Base-by-base conservation (phyloP, 2,888 invertebrate species). In the Ypsolopha scabrella region DNA sequence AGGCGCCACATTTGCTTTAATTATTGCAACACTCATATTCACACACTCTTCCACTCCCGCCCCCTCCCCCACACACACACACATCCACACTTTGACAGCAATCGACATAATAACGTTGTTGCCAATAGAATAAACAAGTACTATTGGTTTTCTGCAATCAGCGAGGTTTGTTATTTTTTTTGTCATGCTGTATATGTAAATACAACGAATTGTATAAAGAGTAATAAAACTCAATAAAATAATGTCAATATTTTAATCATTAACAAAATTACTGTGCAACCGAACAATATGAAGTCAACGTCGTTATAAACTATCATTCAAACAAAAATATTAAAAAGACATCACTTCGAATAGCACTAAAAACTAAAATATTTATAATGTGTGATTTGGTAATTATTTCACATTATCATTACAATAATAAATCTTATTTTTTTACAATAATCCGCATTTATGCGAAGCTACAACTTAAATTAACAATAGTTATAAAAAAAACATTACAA, bases 291-390 rank as follows among this genome's bases (percentile, higher is more conserved):
- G 68, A 65, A 67, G 59, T 71, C 78, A 82, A 86, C 83, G 63
- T 74, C 70, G 69, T 75, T 68, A 82, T 86, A 86, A 80, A 86
- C 75, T 86, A 79, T 80, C 63, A 77, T 75, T 76, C 70, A 76
- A 85, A 82, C 80, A 85, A 76, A 79, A 78, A 80, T 75, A 70
- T 67, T 56, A 73, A 68, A 68, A 64, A 63, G 66, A 66, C 63
- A 73, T 72, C 70, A 75, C 67, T 66, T 61, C 52, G 55, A 58
- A 53, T 36, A 61, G 60, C 58, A 56, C 55, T 54, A 54, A 60
- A 52, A 49, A 55, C 41, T 50, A 45, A 54, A 51, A 43, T 39
- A 46, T 44, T 47, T 49, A 36, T 51, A 53, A 49, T 50, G 54
- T 69, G 68, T 66, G 72, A 70, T 79, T 78, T 78, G 78, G 75